Base-by-base conservation (phyloP, 2,113 vertebrate species). In the Esox niger region DNA sequence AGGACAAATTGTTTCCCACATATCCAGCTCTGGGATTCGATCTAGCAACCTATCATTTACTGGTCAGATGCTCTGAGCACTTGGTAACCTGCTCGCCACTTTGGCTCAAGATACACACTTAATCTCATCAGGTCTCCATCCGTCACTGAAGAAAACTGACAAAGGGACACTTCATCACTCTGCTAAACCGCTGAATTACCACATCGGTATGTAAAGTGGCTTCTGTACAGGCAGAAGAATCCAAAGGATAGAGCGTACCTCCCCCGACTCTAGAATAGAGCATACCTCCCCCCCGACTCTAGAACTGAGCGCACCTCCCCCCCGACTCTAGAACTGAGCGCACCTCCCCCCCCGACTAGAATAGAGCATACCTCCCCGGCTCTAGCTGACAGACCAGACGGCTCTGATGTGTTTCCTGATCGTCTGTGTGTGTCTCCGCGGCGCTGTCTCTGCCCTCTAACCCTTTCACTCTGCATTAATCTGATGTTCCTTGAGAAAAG, bases 401-500 rank as follows among this genome's bases (percentile, higher is more conserved):
- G 70, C 32, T 47, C 47, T 15, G 26, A 33, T 47, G 60, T 49
- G 54, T 74, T 68, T 62, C 66, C 17, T 8, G 38, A 47, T 46
- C 38, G 25, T 23, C 11, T 26, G 23, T 38, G 55, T 68, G 73
- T 35, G 35, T 7, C 20, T 8, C 69, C 59, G 56, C 67, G 58
- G 10, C 26, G 61, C 71, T 69, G 60, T 75, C 4, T 33, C 70
- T 71, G 57, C 74, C 56, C 79, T 38, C 30, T 77, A 66, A 77
- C 64, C 75, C 30, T 79, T 85, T 91, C 88, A 86, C 79, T 87
- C 83, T 84, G 82, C 80, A 87, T 90, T 90, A 89, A 76, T 78
- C 80, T 75, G 55, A 64, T 11, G 68, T 23, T 64, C 64, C 74
- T 84, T 80, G 78, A 80, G 29, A 59, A 69, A 86, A 84, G 77